A percentile compares a stretch with the other conserved stretches of the same genome.
These are phyloP conservation scores for Meganola albula DNA, from an alignment of 2,888 invertebrate species.

Conservation along the genomic window DNA sequence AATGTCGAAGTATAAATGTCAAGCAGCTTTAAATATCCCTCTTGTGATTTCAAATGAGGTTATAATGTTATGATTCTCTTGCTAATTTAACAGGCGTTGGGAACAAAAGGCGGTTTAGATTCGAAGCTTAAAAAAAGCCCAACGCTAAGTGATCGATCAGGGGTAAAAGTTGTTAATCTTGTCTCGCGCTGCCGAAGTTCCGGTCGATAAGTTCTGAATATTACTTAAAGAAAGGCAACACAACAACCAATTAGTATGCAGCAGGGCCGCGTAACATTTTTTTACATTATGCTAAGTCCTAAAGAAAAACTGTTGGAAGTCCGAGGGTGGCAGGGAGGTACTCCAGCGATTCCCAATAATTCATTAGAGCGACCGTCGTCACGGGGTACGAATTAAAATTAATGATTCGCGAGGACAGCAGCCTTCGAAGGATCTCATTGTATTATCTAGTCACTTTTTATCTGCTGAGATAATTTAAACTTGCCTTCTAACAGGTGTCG, in stretches of 20 bases:
- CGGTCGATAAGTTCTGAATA: conserved; percentile 55
- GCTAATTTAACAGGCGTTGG: conserved; percentile 23
- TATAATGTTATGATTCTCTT: conserved; percentile 33
- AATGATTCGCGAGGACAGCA: conserved; percentile 71
- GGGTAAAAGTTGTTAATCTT: conserved; percentile 71
- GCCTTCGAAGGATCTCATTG: conserved; percentile 58
- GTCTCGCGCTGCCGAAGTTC: conserved; percentile 55
- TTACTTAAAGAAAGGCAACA: conserved; percentile 57
- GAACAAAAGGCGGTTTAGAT: conserved; percentile 47
- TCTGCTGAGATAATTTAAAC: conserved; percentile 60
- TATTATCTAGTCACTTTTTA: conserved; percentile 69
- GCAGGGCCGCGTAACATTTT: conserved; percentile 68
- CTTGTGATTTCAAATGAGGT: no score
- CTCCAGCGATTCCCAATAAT: conserved; percentile 74
- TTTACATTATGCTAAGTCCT: conserved; percentile 74
- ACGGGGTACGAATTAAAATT: conserved; percentile 76
- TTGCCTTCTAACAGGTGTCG: conserved; percentile 60
- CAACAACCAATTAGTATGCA: conserved; percentile 77
- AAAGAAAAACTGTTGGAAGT: conserved; percentile 67
- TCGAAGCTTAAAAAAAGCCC: conserved; percentile 52
- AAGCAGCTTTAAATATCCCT: no score
- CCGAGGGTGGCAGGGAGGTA: conserved; percentile 47
- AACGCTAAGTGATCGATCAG: conserved; percentile 67
- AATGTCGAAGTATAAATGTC: no score
- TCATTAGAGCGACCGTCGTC: conserved; percentile 72